Evolutionary conservation across 1,140 invertebrate genomes (phyloP).

Genomic region (Drepana arcuata): DNA sequence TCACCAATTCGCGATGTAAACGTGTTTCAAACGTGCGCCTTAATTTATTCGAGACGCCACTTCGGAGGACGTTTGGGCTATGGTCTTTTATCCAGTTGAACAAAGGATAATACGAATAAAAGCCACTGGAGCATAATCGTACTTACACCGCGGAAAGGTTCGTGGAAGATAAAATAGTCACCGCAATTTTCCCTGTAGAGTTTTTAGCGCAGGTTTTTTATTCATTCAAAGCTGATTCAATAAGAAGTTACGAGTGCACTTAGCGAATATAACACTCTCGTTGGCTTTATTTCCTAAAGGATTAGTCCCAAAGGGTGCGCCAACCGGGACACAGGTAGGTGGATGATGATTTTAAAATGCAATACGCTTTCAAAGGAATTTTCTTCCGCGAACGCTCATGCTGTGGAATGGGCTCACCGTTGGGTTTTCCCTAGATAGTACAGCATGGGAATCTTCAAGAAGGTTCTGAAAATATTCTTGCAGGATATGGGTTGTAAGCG

Average conservation of each 20-base stretch:
- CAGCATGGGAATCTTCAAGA: too few relatives aligned
- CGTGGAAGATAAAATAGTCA: conserved; percentile 53
- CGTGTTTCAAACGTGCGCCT: conserved; percentile 29
- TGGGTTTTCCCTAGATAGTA: too few relatives aligned
- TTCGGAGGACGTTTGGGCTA: conserved; percentile 29
- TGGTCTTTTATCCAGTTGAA: conserved; percentile 40
- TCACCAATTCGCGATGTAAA: conserved; percentile 36
- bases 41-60: conserved; percentile 40
- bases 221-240: conserved; percentile 44
- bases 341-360: too few relatives aligned
- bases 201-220: conserved; percentile 35
- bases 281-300: too few relatives aligned
- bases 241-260: conserved; percentile 43
- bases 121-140: conserved; percentile 62
- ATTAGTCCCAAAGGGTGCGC: too few relatives aligned
- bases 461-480: too few relatives aligned
- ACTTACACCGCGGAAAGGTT: conserved; percentile 32
- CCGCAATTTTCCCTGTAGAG: conserved; percentile 46
- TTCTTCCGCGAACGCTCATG: too few relatives aligned
- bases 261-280: conserved; percentile 19
- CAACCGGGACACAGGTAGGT: too few relatives aligned
- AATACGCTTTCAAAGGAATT: too few relatives aligned
- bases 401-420: too few relatives aligned
- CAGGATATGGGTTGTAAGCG: too few relatives aligned
- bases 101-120: conserved; percentile 55